Evolutionary conservation across 2,113 vertebrate species (phyloP).

Genomic region (Corythornis vintsioides): DNA sequence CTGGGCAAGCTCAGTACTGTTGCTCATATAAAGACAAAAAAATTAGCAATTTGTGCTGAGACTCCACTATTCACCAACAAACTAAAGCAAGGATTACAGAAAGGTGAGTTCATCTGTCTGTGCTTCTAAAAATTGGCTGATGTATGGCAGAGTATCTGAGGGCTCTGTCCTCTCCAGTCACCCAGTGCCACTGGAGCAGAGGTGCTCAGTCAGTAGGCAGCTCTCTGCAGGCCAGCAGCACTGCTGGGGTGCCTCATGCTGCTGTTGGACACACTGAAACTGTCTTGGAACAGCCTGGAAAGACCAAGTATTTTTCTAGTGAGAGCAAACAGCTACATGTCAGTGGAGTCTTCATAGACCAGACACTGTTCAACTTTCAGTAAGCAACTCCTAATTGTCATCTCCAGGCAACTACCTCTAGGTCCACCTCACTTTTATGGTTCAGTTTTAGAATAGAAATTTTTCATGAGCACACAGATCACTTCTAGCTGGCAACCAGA

Average conservation of each 20-base stretch:
- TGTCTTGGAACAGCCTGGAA: background rate
- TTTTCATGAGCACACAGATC: too few species aligned
- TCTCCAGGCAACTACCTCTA: too few species aligned
- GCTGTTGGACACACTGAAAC: accelerated
- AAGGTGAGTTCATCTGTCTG: background rate
- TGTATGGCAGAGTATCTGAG: background rate
- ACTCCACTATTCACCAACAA: background rate
- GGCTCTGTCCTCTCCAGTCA: background rate
- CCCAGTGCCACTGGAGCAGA: background rate
- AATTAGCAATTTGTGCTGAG: background rate
- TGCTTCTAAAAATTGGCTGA: background rate
- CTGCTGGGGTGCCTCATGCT: background rate
- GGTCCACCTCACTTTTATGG: background rate
- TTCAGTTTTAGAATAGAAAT: background rate
- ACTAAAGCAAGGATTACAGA: background rate
- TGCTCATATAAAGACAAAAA: background rate
- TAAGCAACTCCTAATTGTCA: background rate
- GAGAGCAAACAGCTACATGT: background rate
- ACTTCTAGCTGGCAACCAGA: background rate
- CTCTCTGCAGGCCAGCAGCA: too few species aligned
- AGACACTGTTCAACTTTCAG: background rate
- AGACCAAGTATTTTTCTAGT: accelerated
- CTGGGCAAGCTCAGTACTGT: background rate
- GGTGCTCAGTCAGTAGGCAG: background rate
- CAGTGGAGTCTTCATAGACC: background rate